Evolutionary conservation across 2,888 invertebrate species (phyloP).

Genomic region (Mesorhabditis spiculigera): DNA sequence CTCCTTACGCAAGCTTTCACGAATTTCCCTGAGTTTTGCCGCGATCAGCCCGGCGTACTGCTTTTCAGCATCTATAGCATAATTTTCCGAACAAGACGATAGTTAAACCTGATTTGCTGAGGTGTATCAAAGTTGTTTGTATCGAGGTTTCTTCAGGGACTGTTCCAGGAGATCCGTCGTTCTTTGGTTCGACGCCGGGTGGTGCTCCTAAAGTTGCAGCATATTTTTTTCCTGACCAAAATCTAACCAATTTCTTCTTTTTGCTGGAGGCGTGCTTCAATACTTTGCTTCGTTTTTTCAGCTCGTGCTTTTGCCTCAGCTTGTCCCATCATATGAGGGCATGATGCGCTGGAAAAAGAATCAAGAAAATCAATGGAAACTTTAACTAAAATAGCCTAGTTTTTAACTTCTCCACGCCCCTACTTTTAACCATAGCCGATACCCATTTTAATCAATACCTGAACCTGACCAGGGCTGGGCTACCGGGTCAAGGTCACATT

Average conservation of each 20-base stretch:
- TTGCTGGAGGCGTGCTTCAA: neutral
- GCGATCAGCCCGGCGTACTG: constrained; percentile 20
- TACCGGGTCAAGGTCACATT: no score
- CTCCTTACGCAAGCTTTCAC: constrained; percentile 27
- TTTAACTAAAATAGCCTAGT: no score
- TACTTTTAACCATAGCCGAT: no score
- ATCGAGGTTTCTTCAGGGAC: constrained; percentile 43
- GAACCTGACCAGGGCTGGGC: no score
- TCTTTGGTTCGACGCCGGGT: constrained; percentile 21
- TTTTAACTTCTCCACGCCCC: no score
- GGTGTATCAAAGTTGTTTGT: constrained; percentile 37
- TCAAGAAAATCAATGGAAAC: no score
- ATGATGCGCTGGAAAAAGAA: neutral
- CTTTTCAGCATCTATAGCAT: constrained; percentile 24
- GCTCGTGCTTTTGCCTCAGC: neutral
- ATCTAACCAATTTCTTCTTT: neutral
- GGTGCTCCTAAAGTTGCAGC: neutral
- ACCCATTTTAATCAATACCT: no score
- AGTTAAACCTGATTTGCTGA: constrained; percentile 1
- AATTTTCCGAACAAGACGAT: neutral
- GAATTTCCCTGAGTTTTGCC: constrained; percentile 20
- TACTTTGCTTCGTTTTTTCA: neutral
- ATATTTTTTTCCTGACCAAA: neutral
- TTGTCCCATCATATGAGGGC: constrained; percentile 5
- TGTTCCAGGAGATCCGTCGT: constrained; percentile 28